phyloP scores from a whole-genome alignment of 2,888 invertebrate species.

The Nephrotoma appendiculata region DNA sequence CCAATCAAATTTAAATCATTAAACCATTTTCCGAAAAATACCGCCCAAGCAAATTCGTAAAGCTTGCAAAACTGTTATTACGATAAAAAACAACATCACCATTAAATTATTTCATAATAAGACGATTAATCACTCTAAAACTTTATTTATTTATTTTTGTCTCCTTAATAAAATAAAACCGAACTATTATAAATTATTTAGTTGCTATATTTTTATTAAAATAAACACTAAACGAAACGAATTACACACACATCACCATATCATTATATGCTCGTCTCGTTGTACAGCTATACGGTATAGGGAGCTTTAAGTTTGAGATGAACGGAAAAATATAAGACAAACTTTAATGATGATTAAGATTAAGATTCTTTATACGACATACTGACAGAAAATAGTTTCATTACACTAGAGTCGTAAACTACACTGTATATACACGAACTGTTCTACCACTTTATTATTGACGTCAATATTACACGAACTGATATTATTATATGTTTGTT shows the following conservation, averaged over 20 bases:
- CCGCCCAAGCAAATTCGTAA: too few species aligned
- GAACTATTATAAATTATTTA: neutral
- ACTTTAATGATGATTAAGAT: neutral
- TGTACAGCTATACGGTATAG: too few species aligned
- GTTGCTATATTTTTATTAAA: neutral
- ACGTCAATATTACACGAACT: neutral
- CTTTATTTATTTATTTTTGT: neutral
- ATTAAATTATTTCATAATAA: neutral
- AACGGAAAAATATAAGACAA: neutral
- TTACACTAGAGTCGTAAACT: neutral
- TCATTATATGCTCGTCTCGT: neutral
- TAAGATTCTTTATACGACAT: neutral
- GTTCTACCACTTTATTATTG: neutral
- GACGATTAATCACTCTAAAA: neutral
- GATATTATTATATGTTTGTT: neutral
- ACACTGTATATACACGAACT: neutral
- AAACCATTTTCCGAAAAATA: too few species aligned
- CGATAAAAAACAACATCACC: neutral
- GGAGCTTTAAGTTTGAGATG: neutral
- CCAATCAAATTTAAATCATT: too few species aligned
- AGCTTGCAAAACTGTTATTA: too few species aligned
- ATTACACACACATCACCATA: neutral
- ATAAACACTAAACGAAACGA: neutral
- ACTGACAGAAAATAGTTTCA: neutral
- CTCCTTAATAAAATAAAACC: neutral